A percentile compares a stretch with the other conserved stretches of the same genome.
Conservation (phyloP, 2,113 vertebrate species). For the Meleagris gallopavo region DNA sequence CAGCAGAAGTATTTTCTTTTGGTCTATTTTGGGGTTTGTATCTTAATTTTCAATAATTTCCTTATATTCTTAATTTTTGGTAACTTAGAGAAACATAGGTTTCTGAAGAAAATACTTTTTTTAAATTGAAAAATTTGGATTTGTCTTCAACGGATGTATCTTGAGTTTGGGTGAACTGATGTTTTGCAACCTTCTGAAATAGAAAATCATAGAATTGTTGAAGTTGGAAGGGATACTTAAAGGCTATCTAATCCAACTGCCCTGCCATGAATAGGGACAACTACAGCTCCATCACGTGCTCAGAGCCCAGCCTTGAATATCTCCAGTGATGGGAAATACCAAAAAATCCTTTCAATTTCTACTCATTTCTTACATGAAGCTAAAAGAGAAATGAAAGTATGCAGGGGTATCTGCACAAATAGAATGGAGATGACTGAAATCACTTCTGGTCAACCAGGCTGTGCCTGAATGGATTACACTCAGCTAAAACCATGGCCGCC, state of each 20-base stretch:
- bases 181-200: not conserved
- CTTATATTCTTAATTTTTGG: not conserved
- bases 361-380: not conserved
- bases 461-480: not conserved
- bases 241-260: too few relatives aligned
- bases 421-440: not conserved
- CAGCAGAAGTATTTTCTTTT: not conserved
- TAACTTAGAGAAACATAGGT: not conserved
- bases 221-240: too few relatives aligned
- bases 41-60: not conserved
- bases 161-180: not conserved
- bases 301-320: too few relatives aligned
- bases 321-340: too few relatives aligned
- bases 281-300: too few relatives aligned
- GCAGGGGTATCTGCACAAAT: fast-evolving
- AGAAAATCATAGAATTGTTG: too few relatives aligned
- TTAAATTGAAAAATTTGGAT: not conserved
- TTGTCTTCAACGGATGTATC: not conserved
- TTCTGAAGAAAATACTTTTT: not conserved
- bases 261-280: too few relatives aligned
- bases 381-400: not conserved
- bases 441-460: not conserved
- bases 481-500: not conserved
- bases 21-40: not conserved
- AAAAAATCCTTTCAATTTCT: not conserved